Evolutionary conservation across 2,113 vertebrate genomes (phyloP), one percentile per base, ranked within the genome.

Genomic region (Chloebia gouldiae): DNA sequence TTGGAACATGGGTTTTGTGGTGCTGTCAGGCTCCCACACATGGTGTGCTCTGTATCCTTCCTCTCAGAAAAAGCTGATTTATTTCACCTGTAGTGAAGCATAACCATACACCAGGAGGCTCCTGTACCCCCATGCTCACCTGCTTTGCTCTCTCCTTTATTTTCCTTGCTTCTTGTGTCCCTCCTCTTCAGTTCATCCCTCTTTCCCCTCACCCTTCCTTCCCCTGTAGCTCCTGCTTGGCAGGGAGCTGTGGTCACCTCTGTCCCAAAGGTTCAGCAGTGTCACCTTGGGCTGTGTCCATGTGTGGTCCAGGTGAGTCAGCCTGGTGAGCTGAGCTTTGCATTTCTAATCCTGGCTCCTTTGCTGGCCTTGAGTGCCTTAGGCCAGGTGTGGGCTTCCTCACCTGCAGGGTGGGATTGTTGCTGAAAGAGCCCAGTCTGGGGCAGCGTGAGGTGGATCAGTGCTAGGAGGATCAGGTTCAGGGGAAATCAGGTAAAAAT

Each of bases 201-300:
- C 30, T n/a, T 42, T 40, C 3, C 3, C 45, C 59, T 35, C 39
- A 22, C 45, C 61, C 11, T 66, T 25, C 44, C 35, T 66, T 42
- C 35, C 33, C 18, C 39, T 76, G 30, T 6, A 70, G 64, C 51
- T 75, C 7, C 64, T 50, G 31, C 71, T 72, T 18, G 56, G 20
- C 19, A 24, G 50, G 44, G 19, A 63, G 42, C 61, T 56, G 82
- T 47, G 42, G 14, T 44, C n/a, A 39, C 15, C 18, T 37, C 54
- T 19, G 1, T 59, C 53, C 71, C 72, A n/a, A 9, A 51, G 39
- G 44, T 13, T 37, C 70, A 30, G 51, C 45, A 37, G 56, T 39
- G 60, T 72, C 68, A 45, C 44, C 37, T 51, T 0, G 1, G 47
- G 63, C 63, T 1, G 0, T 4, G 39, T 42, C 56, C 8, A 0